A percentile compares a stretch with the other conserved stretches of the same genome.
These are phyloP conservation scores for Macrosteles quadrilineatus DNA, from an alignment of 1,140 invertebrate genomes.

Conservation along the genomic window DNA sequence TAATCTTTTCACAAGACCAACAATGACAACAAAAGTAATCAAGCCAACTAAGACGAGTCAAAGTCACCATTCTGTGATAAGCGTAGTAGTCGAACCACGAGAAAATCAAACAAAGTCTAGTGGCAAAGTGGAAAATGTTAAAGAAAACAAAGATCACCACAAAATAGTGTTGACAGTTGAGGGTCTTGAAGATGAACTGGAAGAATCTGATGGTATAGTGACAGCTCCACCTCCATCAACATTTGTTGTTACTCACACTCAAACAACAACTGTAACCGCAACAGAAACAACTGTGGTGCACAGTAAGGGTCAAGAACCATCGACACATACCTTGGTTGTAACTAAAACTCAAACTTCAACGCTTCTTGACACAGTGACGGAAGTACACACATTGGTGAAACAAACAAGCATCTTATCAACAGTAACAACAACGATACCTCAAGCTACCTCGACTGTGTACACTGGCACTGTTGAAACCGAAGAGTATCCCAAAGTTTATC, in stretches of 20 bases:
- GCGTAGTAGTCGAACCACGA: constrained; percentile 38
- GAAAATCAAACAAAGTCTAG: constrained; percentile 8
- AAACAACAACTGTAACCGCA: constrained; percentile 73
- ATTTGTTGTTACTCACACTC: constrained; percentile 61
- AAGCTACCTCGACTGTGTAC: constrained; percentile 50
- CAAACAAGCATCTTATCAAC: constrained; percentile 73
- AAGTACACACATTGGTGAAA: constrained; percentile 69
- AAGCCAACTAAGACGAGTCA: constrained; percentile 39
- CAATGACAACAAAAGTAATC: constrained; percentile 30
- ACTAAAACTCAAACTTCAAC: constrained; percentile 77
- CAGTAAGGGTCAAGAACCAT: constrained; percentile 65
- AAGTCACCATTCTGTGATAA: constrained; percentile 39
- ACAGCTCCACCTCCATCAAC: constrained; percentile 33
- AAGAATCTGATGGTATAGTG: constrained; percentile 14
- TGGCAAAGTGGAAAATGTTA: constrained; percentile 6
- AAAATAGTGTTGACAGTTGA: constrained; percentile 23
- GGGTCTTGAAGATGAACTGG: constrained; percentile 13
- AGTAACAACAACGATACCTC: constrained; percentile 65
- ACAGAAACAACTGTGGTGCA: constrained; percentile 71
- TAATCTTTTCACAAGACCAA: constrained; percentile 38
- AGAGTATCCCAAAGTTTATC: constrained; percentile 37
- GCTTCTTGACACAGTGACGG: constrained; percentile 74
- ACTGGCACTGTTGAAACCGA: constrained; percentile 49
- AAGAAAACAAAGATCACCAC: constrained; percentile 31
- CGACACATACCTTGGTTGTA: constrained; percentile 69